Conservation (phyloP, 1,140 invertebrate species). For the Pentalonia nigronervosa region DNA sequence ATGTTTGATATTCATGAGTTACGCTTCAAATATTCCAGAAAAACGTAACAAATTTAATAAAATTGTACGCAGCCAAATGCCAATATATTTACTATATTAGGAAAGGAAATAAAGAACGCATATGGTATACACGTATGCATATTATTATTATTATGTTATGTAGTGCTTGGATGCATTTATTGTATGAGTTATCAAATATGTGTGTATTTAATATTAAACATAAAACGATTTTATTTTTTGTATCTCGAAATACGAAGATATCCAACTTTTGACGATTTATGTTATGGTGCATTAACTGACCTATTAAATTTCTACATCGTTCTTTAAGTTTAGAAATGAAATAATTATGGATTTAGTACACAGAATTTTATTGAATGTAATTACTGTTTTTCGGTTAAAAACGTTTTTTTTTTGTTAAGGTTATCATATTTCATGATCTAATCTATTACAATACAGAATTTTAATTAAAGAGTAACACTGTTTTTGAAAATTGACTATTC, state of each 20-base stretch:
- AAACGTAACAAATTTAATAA: not conserved
- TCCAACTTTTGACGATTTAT: not conserved
- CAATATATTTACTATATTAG: not conserved
- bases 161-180: not conserved
- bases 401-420: not conserved
- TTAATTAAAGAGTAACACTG: not conserved
- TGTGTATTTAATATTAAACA: not conserved
- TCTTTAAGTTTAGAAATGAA: not conserved
- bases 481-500: not conserved
- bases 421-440: not conserved
- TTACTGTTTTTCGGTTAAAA: not conserved
- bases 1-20: constrained; percentile 17
- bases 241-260: not conserved
- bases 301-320: not conserved
- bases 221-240: not conserved
- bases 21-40: not conserved
- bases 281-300: not conserved
- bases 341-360: not conserved
- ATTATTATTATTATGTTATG: not conserved
- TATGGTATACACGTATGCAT: not conserved
- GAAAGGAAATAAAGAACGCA: not conserved
- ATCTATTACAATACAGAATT: not conserved
- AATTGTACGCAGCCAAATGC: not conserved
- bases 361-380: not conserved
- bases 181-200: not conserved